These are phyloP conservation scores for Ommatoiulus sabulosus DNA, from an alignment of 2,888 invertebrate species.

Conservation along the genomic window DNA sequence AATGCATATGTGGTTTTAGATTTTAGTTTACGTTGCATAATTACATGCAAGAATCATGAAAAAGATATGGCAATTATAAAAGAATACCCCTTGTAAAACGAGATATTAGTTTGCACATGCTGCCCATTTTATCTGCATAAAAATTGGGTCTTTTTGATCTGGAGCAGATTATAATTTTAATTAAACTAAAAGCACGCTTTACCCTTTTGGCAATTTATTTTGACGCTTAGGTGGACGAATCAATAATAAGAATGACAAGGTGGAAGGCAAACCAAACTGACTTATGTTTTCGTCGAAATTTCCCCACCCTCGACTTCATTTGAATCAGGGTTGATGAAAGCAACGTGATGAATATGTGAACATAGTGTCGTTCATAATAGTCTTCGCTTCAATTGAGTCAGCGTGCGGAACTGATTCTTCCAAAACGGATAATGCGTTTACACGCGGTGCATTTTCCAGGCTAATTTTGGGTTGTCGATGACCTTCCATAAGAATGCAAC, in stretches of 20 bases:
- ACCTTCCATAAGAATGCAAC: neutral
- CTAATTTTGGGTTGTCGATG: slow-evolving; percentile 1
- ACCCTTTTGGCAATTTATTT: neutral
- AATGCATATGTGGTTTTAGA: neutral
- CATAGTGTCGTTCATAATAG: neutral
- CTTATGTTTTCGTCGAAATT: neutral
- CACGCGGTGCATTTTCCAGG: neutral
- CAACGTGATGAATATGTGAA: neutral
- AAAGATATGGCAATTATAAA: too few species aligned
- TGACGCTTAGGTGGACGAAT: neutral
- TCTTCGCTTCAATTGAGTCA: neutral
- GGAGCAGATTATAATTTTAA: slow-evolving; percentile 4
- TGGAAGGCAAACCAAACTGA: neutral
- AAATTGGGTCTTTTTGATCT: neutral
- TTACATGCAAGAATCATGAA: too few species aligned
- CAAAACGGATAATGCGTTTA: neutral
- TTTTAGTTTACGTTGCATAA: neutral
- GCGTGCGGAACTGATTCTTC: slow-evolving; percentile 15
- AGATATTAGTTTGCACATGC: neutral
- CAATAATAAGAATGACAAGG: slow-evolving; percentile 21
- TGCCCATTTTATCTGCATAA: neutral
- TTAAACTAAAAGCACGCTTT: slow-evolving; percentile 26
- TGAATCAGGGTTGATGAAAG: neutral
- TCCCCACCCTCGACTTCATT: neutral
- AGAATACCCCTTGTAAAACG: neutral